Conservation (phyloP, 2,888 invertebrate genomes). For the Callyntrura guangdongensis region DNA sequence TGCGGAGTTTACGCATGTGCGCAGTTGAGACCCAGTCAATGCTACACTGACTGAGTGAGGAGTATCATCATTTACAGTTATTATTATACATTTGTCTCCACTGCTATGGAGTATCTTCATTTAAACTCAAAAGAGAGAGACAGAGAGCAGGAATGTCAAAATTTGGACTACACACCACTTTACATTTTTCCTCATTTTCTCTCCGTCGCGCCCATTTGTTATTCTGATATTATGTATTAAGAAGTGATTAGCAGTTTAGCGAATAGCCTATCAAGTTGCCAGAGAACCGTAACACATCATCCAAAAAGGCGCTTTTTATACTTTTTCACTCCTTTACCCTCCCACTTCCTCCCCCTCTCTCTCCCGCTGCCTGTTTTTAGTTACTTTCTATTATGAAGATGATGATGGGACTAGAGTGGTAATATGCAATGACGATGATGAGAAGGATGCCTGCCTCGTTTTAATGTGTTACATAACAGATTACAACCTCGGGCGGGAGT, state of each 20-base stretch:
- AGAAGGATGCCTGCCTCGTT: slow-evolving; percentile 28
- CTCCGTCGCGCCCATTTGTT: slow-evolving; percentile 44
- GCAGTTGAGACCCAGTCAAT: too few relatives aligned
- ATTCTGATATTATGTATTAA: slow-evolving; percentile 67
- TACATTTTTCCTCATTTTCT: background rate
- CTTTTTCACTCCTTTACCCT: background rate
- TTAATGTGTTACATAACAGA: slow-evolving; percentile 55
- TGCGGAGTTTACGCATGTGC: too few relatives aligned
- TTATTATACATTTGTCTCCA: too few relatives aligned
- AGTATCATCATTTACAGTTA: too few relatives aligned
- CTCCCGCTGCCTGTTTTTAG: background rate
- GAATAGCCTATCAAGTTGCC: background rate
- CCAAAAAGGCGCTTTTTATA: slow-evolving; percentile 19
- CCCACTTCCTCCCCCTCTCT: slow-evolving; percentile 28
- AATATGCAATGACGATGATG: slow-evolving; percentile 23
- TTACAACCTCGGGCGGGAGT: slow-evolving; percentile 53
- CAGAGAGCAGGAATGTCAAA: background rate
- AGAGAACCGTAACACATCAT: slow-evolving; percentile 43
- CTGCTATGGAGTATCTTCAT: too few relatives aligned
- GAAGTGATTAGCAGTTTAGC: slow-evolving; percentile 70
- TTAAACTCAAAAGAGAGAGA: background rate
- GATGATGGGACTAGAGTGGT: slow-evolving; percentile 24
- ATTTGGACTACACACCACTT: background rate
- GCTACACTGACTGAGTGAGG: too few relatives aligned
- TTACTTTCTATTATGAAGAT: slow-evolving; percentile 14